Conservation (phyloP, 1,140 invertebrate genomes). For the Thaumetopoea pityocampa region DNA sequence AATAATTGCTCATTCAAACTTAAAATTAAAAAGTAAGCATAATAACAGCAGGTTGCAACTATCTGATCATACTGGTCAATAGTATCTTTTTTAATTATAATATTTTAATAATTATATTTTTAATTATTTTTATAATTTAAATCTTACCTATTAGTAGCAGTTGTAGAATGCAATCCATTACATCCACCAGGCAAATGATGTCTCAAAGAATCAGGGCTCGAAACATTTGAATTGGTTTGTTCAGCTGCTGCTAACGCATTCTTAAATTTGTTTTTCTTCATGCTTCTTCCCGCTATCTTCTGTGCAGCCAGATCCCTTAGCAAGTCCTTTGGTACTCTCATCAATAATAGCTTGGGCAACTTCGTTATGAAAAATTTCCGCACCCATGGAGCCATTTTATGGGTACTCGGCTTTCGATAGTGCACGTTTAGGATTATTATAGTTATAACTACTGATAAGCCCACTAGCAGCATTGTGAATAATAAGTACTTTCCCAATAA, state of each 20-base stretch:
- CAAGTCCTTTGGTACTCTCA: conserved; percentile 90
- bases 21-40: too few relatives aligned
- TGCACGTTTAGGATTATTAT: conserved; percentile 99
- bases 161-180: conserved; percentile 85
- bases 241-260: conserved; percentile 80
- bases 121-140: conserved; percentile 8
- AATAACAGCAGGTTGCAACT: too few relatives aligned
- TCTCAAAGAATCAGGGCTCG: conserved; percentile 84
- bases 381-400: conserved; percentile 96
- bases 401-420: conserved; percentile 98
- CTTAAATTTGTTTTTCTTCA: conserved; percentile 81
- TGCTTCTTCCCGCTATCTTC: conserved; percentile 80
- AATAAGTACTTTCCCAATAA: conserved; percentile 98
- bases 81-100: too few relatives aligned
- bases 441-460: conserved; percentile 96
- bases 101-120: too few relatives aligned
- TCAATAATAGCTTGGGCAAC: conserved; percentile 88
- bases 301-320: conserved; percentile 86
- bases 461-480: conserved; percentile 99
- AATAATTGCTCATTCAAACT: too few relatives aligned
- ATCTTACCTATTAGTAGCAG: conserved; percentile 80
- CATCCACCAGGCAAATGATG: conserved; percentile 81
- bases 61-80: too few relatives aligned
- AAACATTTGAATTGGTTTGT: conserved; percentile 82
- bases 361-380: conserved; percentile 90